These are phyloP conservation scores for Uropetala carovei DNA, from an alignment of 2,888 invertebrate genomes.

Conservation along the genomic window DNA sequence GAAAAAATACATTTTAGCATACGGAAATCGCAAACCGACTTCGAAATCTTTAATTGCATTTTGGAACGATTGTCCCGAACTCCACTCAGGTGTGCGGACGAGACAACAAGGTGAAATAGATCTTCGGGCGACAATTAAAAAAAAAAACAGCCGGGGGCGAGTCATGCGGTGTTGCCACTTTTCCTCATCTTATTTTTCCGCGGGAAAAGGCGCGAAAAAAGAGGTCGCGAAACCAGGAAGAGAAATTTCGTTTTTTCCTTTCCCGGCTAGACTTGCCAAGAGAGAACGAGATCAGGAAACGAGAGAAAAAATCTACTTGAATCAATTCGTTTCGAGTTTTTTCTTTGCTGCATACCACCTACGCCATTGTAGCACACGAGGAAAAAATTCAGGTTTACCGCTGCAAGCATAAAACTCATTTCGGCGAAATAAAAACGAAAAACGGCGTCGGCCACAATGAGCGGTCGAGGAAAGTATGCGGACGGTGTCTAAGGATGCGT, in stretches of 20 bases:
- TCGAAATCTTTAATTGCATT: too few relatives aligned
- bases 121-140: too few relatives aligned
- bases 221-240: constrained; percentile 4
- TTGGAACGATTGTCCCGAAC: too few relatives aligned
- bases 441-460: not conserved
- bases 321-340: constrained; percentile 14
- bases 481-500: not conserved
- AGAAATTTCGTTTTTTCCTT: not conserved
- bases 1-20: too few relatives aligned
- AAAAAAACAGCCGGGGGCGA: too few relatives aligned
- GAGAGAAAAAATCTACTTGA: not conserved
- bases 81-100: too few relatives aligned
- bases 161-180: too few relatives aligned
- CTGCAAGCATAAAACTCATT: constrained; percentile 21
- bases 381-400: constrained; percentile 28
- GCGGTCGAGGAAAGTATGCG: not conserved
- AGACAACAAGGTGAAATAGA: too few relatives aligned
- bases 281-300: not conserved
- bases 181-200: not conserved
- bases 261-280: too few relatives aligned
- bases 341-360: not conserved
- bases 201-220: not conserved
- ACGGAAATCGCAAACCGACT: too few relatives aligned
- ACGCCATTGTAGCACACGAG: not conserved
- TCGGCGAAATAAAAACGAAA: not conserved